Percentiles rank a stretch among this genome's conserved stretches.
phyloP scores from a whole-genome alignment of 2,797 vertebrate species.

The Xyrichtys novacula region DNA sequence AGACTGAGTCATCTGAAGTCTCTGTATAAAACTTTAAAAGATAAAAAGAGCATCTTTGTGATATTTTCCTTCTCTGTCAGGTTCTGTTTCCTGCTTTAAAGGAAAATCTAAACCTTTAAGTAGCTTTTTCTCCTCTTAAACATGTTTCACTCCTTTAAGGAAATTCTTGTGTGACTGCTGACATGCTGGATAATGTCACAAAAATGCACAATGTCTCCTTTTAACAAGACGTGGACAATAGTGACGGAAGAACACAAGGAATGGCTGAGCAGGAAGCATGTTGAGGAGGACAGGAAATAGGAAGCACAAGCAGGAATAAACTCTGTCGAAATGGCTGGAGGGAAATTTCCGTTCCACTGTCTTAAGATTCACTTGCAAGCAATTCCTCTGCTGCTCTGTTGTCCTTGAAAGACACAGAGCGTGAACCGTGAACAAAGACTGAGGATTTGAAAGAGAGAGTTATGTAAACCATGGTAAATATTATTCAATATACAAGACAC shows the following conservation, averaged over 20 bases:
- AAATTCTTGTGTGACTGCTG: constrained; percentile 58
- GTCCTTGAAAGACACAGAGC: constrained; percentile 51
- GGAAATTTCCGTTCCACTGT: constrained; percentile 67
- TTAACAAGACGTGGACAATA: constrained; percentile 52
- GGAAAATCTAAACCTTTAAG: constrained; percentile 5
- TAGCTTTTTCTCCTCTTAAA: constrained; percentile 7
- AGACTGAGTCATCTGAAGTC: neutral
- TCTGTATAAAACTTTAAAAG: neutral
- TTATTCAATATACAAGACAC: too few relatives aligned
- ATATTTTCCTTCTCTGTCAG: constrained; percentile 4
- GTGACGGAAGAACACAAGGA: constrained; percentile 59
- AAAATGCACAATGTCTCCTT: constrained; percentile 53
- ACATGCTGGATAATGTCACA: constrained; percentile 59
- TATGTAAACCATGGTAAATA: neutral
- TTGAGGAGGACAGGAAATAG: constrained; percentile 81
- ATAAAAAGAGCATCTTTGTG: neutral
- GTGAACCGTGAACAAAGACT: constrained; percentile 13
- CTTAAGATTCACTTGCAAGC: constrained; percentile 55
- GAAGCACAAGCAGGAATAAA: constrained; percentile 82
- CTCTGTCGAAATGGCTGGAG: constrained; percentile 72
- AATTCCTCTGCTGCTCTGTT: constrained; percentile 33
- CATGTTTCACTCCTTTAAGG: constrained; percentile 37
- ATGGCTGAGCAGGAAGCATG: constrained; percentile 74
- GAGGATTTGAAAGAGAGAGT: constrained; percentile 12
- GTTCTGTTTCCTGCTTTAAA: neutral